Evolutionary conservation across 1,140 invertebrate species (phyloP).

Genomic region (Drosophila eugracilis): DNA sequence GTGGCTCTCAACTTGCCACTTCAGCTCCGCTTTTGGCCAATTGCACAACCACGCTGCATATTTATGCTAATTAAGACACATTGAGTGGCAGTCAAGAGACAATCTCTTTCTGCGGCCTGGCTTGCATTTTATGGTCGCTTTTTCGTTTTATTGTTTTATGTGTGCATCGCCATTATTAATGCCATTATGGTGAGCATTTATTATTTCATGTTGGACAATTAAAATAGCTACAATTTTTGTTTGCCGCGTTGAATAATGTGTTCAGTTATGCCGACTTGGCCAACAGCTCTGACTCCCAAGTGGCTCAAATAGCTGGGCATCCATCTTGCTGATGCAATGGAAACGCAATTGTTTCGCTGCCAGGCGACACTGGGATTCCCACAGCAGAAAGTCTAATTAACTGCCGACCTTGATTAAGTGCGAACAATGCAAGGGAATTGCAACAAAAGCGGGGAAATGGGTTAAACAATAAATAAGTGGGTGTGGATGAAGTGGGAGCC

Average conservation of each 20-base stretch:
- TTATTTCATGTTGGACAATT: slow-evolving; percentile 65
- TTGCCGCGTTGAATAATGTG: slow-evolving; percentile 52
- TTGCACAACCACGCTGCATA: slow-evolving; percentile 57
- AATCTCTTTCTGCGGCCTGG: slow-evolving; percentile 58
- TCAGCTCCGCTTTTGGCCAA: slow-evolving; percentile 23
- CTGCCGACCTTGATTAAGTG: slow-evolving; percentile 47
- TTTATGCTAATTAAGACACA: slow-evolving; percentile 82
- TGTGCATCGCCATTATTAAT: slow-evolving; percentile 68
- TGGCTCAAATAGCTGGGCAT: slow-evolving; percentile 8
- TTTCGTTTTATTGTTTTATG: slow-evolving; percentile 63
- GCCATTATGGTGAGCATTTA: slow-evolving; percentile 68
- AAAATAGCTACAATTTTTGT: slow-evolving; percentile 50
- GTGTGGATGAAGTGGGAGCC: neutral
- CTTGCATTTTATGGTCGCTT: slow-evolving; percentile 73
- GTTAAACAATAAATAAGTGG: slow-evolving; percentile 8
- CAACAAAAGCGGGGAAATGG: slow-evolving; percentile 31
- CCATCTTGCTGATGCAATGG: slow-evolving; percentile 43
- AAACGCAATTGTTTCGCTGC: slow-evolving; percentile 30
- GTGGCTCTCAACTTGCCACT: slow-evolving; percentile 10
- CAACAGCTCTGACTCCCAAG: slow-evolving; percentile 15
- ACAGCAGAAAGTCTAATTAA: slow-evolving; percentile 45
- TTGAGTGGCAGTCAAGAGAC: slow-evolving; percentile 47
- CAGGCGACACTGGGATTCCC: slow-evolving; percentile 26
- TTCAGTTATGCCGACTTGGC: slow-evolving; percentile 40
- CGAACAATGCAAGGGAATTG: slow-evolving; percentile 33